Evolutionary conservation across 2,888 invertebrate genomes (phyloP).

Genomic region (Drosophila kambysellisi): DNA sequence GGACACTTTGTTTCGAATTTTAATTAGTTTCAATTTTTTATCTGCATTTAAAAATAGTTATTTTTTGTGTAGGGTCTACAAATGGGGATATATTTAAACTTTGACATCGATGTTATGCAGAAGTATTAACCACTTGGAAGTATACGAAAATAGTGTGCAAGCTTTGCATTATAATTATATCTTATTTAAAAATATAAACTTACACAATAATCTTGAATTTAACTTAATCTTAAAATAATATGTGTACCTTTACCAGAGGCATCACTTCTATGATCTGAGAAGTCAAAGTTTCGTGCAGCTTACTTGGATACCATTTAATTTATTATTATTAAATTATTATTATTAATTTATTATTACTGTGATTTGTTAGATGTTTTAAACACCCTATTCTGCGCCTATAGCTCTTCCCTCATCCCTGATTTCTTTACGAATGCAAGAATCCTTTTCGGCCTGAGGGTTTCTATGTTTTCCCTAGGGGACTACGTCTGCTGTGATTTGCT

Average conservation of each 20-base stretch:
- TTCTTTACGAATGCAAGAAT: background rate
- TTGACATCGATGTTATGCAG: background rate
- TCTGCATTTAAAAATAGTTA: background rate
- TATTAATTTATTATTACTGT: background rate
- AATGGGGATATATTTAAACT: background rate
- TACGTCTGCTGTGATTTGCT: background rate
- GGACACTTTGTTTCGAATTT: background rate
- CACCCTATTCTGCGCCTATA: too few species aligned
- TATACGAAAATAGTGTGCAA: background rate
- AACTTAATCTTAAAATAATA: background rate
- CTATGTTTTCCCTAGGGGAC: background rate
- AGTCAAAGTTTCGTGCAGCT: background rate
- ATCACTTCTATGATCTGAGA: background rate
- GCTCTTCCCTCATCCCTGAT: background rate
- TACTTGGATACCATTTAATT: background rate
- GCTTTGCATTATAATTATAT: background rate
- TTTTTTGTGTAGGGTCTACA: background rate
- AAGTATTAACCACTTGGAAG: background rate
- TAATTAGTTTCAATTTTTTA: background rate
- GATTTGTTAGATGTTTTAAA: background rate
- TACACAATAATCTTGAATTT: background rate
- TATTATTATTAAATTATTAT: background rate
- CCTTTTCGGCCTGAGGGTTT: background rate
- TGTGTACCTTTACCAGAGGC: background rate
- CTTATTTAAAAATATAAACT: background rate